Percentiles rank a stretch among this genome's conserved stretches.
Evolutionary conservation across 2,113 vertebrate genomes (phyloP).

Genomic region (Bujurquina vittata): DNA sequence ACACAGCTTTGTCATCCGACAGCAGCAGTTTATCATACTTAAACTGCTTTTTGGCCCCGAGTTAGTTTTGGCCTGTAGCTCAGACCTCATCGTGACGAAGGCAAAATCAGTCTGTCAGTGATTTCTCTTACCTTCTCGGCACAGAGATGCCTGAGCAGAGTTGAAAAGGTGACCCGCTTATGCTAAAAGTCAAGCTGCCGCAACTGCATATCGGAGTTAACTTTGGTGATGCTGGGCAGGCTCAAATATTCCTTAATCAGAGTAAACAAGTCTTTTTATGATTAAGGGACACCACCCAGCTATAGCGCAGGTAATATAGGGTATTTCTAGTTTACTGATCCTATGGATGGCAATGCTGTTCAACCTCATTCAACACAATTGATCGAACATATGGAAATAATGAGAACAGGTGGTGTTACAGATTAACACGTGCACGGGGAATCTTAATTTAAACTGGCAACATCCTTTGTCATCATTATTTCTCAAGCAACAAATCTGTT

Average conservation of each 20-base stretch:
- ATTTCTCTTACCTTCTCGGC: neutral
- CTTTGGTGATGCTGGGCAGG: neutral
- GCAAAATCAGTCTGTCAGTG: conserved; percentile 2
- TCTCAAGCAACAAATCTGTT: neutral
- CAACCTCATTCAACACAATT: neutral
- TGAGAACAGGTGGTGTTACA: neutral
- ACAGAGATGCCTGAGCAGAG: neutral
- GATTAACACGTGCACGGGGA: neutral
- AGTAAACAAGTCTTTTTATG: neutral
- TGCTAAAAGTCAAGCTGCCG: conserved; percentile 14
- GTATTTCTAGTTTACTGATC: neutral
- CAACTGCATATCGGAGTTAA: neutral
- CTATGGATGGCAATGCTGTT: neutral
- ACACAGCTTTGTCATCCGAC: conserved; percentile 20
- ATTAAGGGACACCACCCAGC: neutral
- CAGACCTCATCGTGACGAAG: neutral
- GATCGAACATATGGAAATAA: neutral
- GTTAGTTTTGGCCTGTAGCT: conserved; percentile 26
- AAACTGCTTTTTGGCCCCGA: conserved; percentile 1
- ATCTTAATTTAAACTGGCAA: neutral
- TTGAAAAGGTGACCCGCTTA: neutral
- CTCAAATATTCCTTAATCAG: neutral
- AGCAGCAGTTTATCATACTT: conserved; percentile 28
- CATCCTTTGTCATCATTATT: neutral
- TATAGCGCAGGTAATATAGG: neutral